Percentiles rank a stretch among this genome's conserved stretches.
Evolutionary conservation across 2,888 invertebrate species (phyloP).

Genomic region (Zelleria hepariella): DNA sequence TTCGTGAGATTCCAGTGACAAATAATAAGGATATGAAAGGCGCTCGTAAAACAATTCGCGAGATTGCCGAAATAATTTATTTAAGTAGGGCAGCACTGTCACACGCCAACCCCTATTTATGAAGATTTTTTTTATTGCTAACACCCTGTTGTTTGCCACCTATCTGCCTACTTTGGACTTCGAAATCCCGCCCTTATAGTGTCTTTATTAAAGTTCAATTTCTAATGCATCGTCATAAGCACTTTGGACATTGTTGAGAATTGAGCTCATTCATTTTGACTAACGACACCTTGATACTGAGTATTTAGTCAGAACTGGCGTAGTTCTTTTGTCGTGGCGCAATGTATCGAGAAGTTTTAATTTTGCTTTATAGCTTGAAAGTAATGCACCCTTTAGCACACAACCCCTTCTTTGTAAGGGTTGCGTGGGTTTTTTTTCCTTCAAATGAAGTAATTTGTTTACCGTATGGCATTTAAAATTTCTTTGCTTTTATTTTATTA

Average conservation of each 20-base stretch:
- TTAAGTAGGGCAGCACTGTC: slow-evolving; percentile 48
- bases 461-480: slow-evolving; percentile 7
- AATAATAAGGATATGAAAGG: slow-evolving; percentile 19
- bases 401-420: slow-evolving; percentile 14
- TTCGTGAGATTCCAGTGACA: slow-evolving; percentile 6
- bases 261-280: slow-evolving; percentile 28
- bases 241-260: neutral
- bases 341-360: slow-evolving; percentile 71
- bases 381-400: slow-evolving; percentile 35
- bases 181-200: neutral
- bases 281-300: slow-evolving; percentile 66
- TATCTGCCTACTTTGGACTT: neutral
- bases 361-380: slow-evolving; percentile 63
- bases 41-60: slow-evolving; percentile 48
- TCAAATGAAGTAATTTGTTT: slow-evolving; percentile 5
- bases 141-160: neutral
- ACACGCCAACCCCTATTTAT: slow-evolving; percentile 55
- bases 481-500: too few species aligned
- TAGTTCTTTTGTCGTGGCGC: slow-evolving; percentile 57
- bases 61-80: slow-evolving; percentile 52
- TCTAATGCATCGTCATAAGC: neutral
- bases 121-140: slow-evolving; percentile 44
- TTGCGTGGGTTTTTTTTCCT: neutral
- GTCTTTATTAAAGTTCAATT: neutral
- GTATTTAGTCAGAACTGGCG: slow-evolving; percentile 62